phyloP scores from a whole-genome alignment of 2,113 vertebrate species.

The Myotis brandtii region DNA sequence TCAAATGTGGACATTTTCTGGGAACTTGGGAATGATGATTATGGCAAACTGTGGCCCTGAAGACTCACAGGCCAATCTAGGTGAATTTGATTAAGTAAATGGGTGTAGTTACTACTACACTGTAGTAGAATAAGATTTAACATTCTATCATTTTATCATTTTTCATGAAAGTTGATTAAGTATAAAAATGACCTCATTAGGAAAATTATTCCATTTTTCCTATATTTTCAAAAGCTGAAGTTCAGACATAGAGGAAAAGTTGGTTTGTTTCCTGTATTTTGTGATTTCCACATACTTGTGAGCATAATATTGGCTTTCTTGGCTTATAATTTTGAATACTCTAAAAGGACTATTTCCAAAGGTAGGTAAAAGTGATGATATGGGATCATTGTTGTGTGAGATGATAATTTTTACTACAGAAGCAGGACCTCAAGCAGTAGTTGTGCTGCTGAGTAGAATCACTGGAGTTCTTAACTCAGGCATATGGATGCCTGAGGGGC shows the following conservation, averaged over 20 bases:
- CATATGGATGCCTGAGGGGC: background rate
- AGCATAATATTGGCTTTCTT: background rate
- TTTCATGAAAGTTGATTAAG: conserved; percentile 51
- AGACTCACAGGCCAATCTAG: conserved; percentile 53
- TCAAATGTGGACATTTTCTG: conserved; percentile 68
- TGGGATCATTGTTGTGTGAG: background rate
- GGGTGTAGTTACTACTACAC: background rate
- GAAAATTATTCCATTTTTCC: background rate
- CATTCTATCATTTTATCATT: conserved; percentile 46
- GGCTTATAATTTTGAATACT: background rate
- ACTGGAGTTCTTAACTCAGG: background rate
- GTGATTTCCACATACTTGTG: background rate
- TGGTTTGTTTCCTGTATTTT: background rate
- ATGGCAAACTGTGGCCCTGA: conserved; percentile 21
- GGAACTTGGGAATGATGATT: conserved; percentile 56
- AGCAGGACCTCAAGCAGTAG: background rate
- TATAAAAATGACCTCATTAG: conserved; percentile 49
- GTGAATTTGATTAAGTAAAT: conserved; percentile 52
- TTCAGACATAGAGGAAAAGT: conserved; percentile 36
- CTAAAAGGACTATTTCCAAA: conserved; percentile 24
- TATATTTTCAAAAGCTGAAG: conserved; percentile 53
- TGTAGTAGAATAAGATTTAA: conserved; percentile 17
- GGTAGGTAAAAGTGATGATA: background rate
- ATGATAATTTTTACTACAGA: background rate
- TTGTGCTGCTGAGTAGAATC: background rate